Evolutionary conservation across 2,113 vertebrate species (phyloP), one percentile per base, ranked within the genome.

Genomic region (Oreochromis niloticus): DNA sequence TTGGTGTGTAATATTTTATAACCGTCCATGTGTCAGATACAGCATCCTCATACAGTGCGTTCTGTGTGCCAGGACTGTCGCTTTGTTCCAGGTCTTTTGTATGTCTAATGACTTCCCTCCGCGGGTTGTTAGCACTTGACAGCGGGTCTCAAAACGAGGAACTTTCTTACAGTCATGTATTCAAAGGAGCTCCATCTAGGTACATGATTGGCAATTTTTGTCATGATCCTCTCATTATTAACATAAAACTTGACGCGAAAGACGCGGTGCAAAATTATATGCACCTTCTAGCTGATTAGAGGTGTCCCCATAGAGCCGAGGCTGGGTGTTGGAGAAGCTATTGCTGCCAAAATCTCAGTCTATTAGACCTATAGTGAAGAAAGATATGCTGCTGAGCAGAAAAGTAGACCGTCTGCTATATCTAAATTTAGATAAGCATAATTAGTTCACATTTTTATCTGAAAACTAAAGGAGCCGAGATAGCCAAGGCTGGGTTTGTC

Each of bases 171-270:
- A 97, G 98, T 97, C 97, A 94, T 96, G 97, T 97, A 97, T 99
- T 98, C 98, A 98, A 98, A 98, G 97, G 96, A 98, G 97, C 97
- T 99, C 97, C 97, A 98, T 99, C 99, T 98, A 97, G 98, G 98
- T 99, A 97, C 97, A 99, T 98, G 98, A 99, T 98, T 99, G 99
- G 99, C 98, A 98, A 99, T 99, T 99, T 99, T 99, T 98, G 97
- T 99, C 98, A 99, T 99, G 98, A 99, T 99, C 97, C 99, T 97
- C 98, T 98, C 97, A 97, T 99, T 99, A 99, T 99, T 99, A 98
- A 98, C 97, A 98, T 98, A 97, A 97, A 97, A 98, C 98, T 97
- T 98, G 98, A 99, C 98, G 98, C 95, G 95, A 97, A 97, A 97
- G 97, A 97, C 97, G 97, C 96, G 96, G 91, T 95, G 97, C 96